Conservation (phyloP, 53 echinoderm and acorn worm genomes). For the Glandiceps talaboti region DNA sequence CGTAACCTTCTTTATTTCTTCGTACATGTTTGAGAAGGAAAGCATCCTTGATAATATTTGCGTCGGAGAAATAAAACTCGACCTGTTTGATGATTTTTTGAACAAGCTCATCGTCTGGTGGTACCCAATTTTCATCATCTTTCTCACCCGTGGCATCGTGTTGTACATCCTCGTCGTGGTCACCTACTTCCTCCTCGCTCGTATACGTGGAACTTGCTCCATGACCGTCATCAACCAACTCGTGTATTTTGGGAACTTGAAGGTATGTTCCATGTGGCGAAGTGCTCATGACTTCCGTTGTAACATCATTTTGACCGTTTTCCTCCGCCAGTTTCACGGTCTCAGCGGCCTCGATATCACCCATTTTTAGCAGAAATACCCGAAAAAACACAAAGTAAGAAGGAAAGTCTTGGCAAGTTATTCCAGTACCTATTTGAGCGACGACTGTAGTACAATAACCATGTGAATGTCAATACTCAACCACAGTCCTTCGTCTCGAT, state of each 20-base stretch:
- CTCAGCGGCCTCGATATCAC: background rate
- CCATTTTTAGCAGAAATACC: background rate
- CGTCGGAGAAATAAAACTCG: slow-evolving; percentile 96
- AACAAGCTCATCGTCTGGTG: slow-evolving; percentile 63
- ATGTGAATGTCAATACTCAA: background rate
- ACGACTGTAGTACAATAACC: background rate
- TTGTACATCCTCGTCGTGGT: slow-evolving; percentile 16
- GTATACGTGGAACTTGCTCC: slow-evolving; percentile 5
- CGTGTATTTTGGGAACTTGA: background rate
- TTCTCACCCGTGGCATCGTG: slow-evolving; percentile 10
- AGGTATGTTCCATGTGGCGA: background rate
- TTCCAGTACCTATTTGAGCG: background rate
- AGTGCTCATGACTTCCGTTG: background rate
- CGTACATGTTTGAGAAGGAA: slow-evolving; percentile 90
- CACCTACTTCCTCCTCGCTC: slow-evolving; percentile 28
- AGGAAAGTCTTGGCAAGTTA: background rate
- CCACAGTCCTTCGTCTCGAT: background rate
- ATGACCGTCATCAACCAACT: background rate
- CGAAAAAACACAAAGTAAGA: background rate
- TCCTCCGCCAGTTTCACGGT: background rate
- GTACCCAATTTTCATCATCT: slow-evolving; percentile 43
- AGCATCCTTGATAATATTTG: slow-evolving; percentile 94
- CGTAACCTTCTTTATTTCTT: slow-evolving; percentile 88
- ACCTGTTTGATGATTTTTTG: slow-evolving; percentile 90
- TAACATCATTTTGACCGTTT: too few relatives aligned